Evolutionary conservation across 2,113 vertebrate species (phyloP).

Genomic region (Chrysemys picta): DNA sequence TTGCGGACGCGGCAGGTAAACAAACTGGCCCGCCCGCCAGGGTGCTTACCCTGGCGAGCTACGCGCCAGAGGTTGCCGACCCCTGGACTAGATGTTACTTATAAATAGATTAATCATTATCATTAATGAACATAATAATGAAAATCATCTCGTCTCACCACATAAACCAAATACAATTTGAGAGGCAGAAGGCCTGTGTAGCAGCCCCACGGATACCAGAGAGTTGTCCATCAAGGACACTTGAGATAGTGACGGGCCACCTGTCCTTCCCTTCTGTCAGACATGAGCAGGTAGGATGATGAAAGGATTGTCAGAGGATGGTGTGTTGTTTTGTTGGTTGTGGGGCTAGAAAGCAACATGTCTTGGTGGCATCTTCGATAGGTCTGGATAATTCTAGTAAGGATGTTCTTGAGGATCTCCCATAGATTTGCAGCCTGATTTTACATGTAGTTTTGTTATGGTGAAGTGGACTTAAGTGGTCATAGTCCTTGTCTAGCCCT

Average conservation of each 20-base stretch:
- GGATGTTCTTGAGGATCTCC: background rate
- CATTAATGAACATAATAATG: background rate
- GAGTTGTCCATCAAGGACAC: background rate
- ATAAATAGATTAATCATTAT: background rate
- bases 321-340: background rate
- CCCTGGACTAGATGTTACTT: background rate
- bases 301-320: background rate
- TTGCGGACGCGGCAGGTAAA: too few relatives aligned
- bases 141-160: background rate
- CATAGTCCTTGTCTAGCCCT: background rate
- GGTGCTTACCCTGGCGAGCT: too few relatives aligned
- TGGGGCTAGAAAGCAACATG: background rate
- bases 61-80: too few relatives aligned
- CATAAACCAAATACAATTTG: background rate
- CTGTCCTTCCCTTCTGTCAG: background rate
- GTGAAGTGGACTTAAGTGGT: background rate
- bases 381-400: background rate
- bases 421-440: background rate
- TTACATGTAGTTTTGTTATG: background rate
- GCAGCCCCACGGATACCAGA: background rate
- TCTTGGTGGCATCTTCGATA: background rate
- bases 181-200: background rate
- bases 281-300: background rate
- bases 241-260: background rate
- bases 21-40: too few relatives aligned